phyloP scores from a whole-genome alignment of 2,113 vertebrate genomes.

The Cygnus buccinator region DNA sequence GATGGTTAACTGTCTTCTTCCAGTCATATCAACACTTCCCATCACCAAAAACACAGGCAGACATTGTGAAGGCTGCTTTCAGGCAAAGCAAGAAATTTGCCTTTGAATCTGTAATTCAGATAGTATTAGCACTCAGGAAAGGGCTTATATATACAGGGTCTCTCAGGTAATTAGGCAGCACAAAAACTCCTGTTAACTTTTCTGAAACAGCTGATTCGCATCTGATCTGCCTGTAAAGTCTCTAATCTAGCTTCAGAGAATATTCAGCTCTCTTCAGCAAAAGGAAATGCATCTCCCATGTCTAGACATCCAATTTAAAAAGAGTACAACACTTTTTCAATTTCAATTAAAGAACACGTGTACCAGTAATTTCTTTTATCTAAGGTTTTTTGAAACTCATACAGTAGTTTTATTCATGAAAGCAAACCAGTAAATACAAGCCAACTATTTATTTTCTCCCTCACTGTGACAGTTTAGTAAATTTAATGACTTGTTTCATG shows the following conservation, averaged over 20 bases:
- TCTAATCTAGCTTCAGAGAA: constrained; percentile 23
- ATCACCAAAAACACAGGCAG: background rate
- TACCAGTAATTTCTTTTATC: constrained; percentile 52
- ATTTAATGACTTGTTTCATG: constrained; percentile 19
- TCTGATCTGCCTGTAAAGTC: background rate
- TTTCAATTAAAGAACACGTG: constrained; percentile 49
- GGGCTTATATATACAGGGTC: background rate
- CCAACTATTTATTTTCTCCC: constrained; percentile 36
- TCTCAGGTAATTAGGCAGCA: background rate
- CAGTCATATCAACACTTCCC: background rate
- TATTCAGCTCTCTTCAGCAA: background rate
- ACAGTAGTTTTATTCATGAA: constrained; percentile 51
- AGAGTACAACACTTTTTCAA: background rate
- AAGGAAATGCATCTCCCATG: constrained; percentile 34
- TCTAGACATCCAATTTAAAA: constrained; percentile 71
- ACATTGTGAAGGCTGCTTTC: background rate
- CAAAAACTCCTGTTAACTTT: background rate
- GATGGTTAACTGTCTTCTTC: background rate
- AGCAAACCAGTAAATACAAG: constrained; percentile 45
- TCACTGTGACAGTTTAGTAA: constrained; percentile 27
- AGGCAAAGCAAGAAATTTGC: background rate
- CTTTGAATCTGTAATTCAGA: background rate
- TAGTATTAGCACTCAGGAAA: background rate
- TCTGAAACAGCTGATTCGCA: background rate
- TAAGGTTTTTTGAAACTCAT: constrained; percentile 24